Conservation (phyloP, 1,140 invertebrate species). For the Lucilia sericata region DNA sequence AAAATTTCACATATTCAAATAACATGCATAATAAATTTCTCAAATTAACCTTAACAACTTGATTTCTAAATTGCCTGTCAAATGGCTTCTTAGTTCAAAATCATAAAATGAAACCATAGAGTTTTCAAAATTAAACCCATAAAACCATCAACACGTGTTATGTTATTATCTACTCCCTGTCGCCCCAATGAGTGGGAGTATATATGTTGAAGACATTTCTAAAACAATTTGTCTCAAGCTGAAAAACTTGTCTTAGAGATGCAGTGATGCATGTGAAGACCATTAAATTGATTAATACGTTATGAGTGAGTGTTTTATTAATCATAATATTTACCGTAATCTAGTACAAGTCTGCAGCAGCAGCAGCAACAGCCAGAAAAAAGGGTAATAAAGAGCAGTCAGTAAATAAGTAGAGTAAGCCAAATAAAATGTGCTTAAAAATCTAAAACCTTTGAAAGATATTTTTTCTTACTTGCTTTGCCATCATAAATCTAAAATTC, state of each 20-base stretch:
- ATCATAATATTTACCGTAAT: too few species aligned
- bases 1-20: too few species aligned
- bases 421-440: background rate
- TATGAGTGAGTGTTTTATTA: constrained; percentile 1
- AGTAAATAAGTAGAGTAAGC: background rate
- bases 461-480: background rate
- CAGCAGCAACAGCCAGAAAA: background rate
- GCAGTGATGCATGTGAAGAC: constrained; percentile 9
- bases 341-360: too few species aligned
- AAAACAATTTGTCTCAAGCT: too few species aligned
- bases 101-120: too few species aligned
- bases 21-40: too few species aligned
- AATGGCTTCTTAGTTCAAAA: too few species aligned
- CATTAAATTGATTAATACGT: constrained; percentile 12
- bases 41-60: background rate
- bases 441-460: background rate
- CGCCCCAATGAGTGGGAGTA: too few species aligned
- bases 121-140: too few species aligned
- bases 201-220: too few species aligned
- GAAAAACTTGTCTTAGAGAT: background rate
- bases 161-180: too few species aligned
- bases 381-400: background rate
- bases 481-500: background rate
- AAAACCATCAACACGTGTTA: too few species aligned
- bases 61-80: background rate